Evolutionary conservation across 2,113 vertebrate genomes (phyloP).

Genomic region (Ceratotherium simum): DNA sequence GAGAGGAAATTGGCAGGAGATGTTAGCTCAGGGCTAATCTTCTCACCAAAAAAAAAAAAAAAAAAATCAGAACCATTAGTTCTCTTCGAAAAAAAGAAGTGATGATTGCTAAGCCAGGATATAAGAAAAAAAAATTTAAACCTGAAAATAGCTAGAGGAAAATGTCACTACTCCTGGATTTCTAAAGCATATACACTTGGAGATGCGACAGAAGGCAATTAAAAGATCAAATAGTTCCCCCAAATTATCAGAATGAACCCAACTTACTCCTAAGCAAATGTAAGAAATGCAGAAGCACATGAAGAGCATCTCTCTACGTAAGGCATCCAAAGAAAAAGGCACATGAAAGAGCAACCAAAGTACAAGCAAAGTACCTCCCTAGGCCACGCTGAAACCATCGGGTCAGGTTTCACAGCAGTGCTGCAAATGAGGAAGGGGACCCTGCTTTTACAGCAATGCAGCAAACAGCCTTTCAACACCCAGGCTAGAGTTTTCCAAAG

Average conservation of each 20-base stretch:
- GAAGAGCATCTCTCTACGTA: neutral
- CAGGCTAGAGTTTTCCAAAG: neutral
- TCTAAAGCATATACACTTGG: neutral
- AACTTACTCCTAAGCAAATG: neutral
- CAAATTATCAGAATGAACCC: neutral
- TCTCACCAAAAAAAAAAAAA: too few species aligned
- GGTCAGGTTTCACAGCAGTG: neutral
- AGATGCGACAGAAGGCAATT: neutral
- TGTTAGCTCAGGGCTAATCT: too few species aligned
- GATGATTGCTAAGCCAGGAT: neutral
- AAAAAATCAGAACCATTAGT: neutral
- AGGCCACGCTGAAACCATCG: rapidly evolving
- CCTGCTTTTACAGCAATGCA: neutral
- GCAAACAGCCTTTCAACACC: neutral
- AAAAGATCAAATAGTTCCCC: neutral
- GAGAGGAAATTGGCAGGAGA: too few species aligned
- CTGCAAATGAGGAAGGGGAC: neutral
- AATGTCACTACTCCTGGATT: neutral
- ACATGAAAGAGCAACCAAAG: neutral
- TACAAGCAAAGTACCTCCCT: neutral
- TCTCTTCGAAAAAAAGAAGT: neutral
- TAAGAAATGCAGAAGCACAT: neutral
- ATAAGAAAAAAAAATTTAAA: neutral
- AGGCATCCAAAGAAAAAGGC: neutral
- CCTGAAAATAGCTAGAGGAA: neutral